phyloP scores from a whole-genome alignment of 2,797 vertebrate species.

The Eulemur rubriventer region DNA sequence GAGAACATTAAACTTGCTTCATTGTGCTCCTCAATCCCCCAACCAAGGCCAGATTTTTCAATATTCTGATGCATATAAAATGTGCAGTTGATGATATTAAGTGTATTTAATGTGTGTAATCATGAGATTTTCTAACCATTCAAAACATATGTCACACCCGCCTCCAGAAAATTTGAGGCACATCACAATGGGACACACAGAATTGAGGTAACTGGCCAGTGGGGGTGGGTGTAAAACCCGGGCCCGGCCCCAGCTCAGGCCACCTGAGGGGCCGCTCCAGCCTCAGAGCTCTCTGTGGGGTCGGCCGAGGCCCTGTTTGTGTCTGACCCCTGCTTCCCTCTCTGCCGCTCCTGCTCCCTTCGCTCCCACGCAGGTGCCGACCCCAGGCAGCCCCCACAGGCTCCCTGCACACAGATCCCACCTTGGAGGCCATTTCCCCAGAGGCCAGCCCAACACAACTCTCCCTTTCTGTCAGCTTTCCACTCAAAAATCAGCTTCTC shows the following conservation, averaged over 20 bases:
- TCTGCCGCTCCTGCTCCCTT: background rate
- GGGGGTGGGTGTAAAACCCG: background rate
- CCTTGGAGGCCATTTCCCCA: too few relatives aligned
- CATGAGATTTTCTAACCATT: background rate
- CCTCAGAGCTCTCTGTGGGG: too few relatives aligned
- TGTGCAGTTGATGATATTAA: background rate
- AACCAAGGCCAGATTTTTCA: background rate
- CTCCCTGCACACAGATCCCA: background rate
- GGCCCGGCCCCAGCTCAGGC: background rate
- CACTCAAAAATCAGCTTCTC: too few relatives aligned
- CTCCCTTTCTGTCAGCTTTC: background rate
- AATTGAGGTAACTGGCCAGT: background rate
- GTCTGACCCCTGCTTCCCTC: background rate
- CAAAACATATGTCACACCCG: accelerated
- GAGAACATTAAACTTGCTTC: background rate
- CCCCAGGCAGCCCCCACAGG: background rate
- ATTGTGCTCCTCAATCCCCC: accelerated
- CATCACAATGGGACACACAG: background rate
- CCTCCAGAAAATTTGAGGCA: accelerated
- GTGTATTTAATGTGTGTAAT: too few relatives aligned
- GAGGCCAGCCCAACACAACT: background rate
- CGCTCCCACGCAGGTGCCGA: accelerated
- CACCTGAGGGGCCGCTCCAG: background rate
- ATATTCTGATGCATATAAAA: background rate
- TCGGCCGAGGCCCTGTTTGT: accelerated